Evolutionary conservation across 2,113 vertebrate genomes (phyloP), one percentile per base, ranked within the genome.

Genomic region (Otocyon megalotis): DNA sequence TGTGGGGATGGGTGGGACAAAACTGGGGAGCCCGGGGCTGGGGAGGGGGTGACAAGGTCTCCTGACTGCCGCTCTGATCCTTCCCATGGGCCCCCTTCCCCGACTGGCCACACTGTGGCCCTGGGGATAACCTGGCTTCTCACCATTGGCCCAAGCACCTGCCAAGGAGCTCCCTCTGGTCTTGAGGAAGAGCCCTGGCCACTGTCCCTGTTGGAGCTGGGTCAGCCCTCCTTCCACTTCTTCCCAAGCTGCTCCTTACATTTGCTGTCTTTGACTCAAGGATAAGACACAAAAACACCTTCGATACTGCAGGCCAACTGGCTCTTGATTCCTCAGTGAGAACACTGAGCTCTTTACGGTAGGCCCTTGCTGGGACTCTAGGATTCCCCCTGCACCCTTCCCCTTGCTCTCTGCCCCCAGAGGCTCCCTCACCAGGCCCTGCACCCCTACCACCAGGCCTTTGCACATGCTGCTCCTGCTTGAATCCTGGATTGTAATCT

Each of bases 61-160:
- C 32, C 82, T 13, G 4, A 37, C 16, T 0, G 53, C 32, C 16
- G 37, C 43, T 60, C 32, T 26, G 1, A 3, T 0, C 1, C 11
- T 8, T 35, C 14, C 1, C 16, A 24, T 4, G 0, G 2, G 50
- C 8, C 0, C 2, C 28, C 35, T 67, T 76, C 20, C 72, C 32
- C 2, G 0, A 7, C 17, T 22, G 67, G 76, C 8, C 2, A 1
- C 17, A 13, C 28, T 15, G 19, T 4, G 58, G 2, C 37, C 28
- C 37, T 62, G 0, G 0, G 43, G 56, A 37, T 28, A 32, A 17
- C 22, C 0, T 8, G 2, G 35, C 20, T n/a, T 58, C 71, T 69
- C 8, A 5, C 30, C 16, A 9, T 3, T 5, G 54, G 63, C 19
- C 22, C 4, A 37, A 69, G 67, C 0, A 0, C 32, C 43, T 8